Evolutionary conservation across 2,888 invertebrate genomes (phyloP).

Genomic region (Antitype chi): DNA sequence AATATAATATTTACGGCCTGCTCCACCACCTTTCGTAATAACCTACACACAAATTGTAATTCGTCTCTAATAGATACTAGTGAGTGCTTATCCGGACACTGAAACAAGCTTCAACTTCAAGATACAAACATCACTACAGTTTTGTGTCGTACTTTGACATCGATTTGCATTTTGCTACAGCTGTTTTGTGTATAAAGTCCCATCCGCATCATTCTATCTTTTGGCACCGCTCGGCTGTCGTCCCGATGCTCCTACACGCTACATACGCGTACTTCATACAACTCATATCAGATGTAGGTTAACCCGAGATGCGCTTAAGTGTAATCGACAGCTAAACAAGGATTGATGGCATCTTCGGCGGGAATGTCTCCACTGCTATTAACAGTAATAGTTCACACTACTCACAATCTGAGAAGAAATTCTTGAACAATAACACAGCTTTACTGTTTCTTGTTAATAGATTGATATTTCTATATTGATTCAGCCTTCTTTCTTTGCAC

Average conservation of each 20-base stretch:
- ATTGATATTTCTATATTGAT: slow-evolving; percentile 36
- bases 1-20: not conserved
- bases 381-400: slow-evolving; percentile 9
- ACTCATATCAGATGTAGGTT: slow-evolving; percentile 5
- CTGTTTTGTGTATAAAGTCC: slow-evolving; percentile 13
- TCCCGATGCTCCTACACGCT: not conserved
- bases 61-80: not conserved
- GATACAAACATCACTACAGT: slow-evolving; percentile 2
- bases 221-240: not conserved
- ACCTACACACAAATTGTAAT: not conserved
- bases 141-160: slow-evolving; percentile 6
- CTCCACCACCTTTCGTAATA: not conserved
- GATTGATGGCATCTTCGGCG: slow-evolving; percentile 18
- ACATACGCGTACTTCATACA: not conserved
- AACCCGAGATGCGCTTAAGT: slow-evolving; percentile 6
- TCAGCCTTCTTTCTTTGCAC: not conserved
- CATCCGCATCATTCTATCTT: not conserved
- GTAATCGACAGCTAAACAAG: slow-evolving; percentile 37
- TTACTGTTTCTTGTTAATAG: slow-evolving; percentile 17
- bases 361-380: slow-evolving; percentile 6
- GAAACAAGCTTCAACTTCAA: not conserved
- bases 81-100: not conserved
- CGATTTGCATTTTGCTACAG: slow-evolving; percentile 13
- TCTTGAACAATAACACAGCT: not conserved
- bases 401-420: slow-evolving; percentile 3